Evolutionary conservation across 2,113 vertebrate species (phyloP), one percentile per base, ranked within the genome.

Genomic region (Atractosteus spatula): DNA sequence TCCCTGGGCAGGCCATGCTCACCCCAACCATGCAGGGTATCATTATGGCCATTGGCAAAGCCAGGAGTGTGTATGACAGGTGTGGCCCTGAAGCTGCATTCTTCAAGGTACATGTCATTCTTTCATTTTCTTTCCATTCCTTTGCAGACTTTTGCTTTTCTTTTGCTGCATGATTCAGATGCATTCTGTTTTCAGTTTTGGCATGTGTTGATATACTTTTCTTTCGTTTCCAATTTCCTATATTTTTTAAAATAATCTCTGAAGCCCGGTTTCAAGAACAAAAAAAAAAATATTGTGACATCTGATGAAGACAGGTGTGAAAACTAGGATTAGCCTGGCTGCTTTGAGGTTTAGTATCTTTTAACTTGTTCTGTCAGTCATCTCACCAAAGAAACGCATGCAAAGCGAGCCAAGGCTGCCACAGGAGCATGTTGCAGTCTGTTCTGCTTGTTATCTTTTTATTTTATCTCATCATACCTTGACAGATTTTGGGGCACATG

Each of bases 11-110:
- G 97, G 93, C 96, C 71, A 96, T 99, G 96, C 94, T 98, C 96
- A 98, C 96, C 85, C 96, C 97, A 86, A 95, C 94, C 93, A 98
- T 99, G 97, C 97, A 99, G 95, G 96, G 96, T 94, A 92, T 99
- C 89, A 96, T 99, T 92, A 97, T 98, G 96, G 96, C 97, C 85
- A 96, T 99, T 96, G 96, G 93, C 93, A 97, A 97, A 96, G 92
- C 95, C 93, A 91, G 94, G 91, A 95, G 82, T 94, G 92, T 97
- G 62, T 98, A 94, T 96, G 96, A 99, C 93, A 96, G 94, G 93
- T 95, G 87, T 92, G 97, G 97, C 80, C 96, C 97, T 74, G 97
- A 99, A 93, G 95, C 95, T 83, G 96, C 96, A 86, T 99, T 99
- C 92, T 98, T 99, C 90, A 97, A 99, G 97, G 97, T 99, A 99